Evolutionary conservation across 2,888 invertebrate species (phyloP), one percentile per base, ranked within the genome.

Genomic region (Drosophila lutescens): DNA sequence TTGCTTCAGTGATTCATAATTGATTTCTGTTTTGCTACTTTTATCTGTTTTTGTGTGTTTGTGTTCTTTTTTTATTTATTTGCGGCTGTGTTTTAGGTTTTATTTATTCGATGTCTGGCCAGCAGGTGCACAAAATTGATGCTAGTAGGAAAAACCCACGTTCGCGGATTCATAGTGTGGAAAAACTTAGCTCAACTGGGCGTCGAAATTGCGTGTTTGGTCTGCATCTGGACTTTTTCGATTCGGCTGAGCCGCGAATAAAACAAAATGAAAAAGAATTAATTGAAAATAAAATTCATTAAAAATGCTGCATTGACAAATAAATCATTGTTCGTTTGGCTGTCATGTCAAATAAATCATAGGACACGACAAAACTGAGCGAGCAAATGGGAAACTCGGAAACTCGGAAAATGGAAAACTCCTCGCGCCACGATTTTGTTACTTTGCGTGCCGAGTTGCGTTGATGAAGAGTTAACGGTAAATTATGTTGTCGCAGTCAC

Each of bases 291-390:
- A 65, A 88, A 86, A 86, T 79, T 88, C 88, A 81, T 81, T 88
- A 88, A 81, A 81, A 81, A 77, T 72, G 62, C 86, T 77, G 60
- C 78, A 80, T 82, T 77, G 81, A 74, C 74, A 86, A 79, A 88
- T 82, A 82, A 88, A 82, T 82, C 88, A 77, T 80, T 88, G 81
- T 82, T 86, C 88, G 80, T 51, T 86, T 86, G 88, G 78, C 86
- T 82, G 88, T 88, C 88, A 80, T 80, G 88, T 88, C 84, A 88
- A 86, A 82, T 82, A 82, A 82, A 82, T 82, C 81, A 82, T 88
- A 88, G 61, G 80, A 86, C 81, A 81, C 88, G 81, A 78, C 80
- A 77, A 88, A 88, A 71, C 55, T 54, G 54, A 60, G 50, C 70
- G 41, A 38, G 47, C 63, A 41, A 62, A 32, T 62, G 47, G 62